These are phyloP conservation scores for Pararge aegeria DNA, from an alignment of 1,140 invertebrate species.

Conservation along the genomic window DNA sequence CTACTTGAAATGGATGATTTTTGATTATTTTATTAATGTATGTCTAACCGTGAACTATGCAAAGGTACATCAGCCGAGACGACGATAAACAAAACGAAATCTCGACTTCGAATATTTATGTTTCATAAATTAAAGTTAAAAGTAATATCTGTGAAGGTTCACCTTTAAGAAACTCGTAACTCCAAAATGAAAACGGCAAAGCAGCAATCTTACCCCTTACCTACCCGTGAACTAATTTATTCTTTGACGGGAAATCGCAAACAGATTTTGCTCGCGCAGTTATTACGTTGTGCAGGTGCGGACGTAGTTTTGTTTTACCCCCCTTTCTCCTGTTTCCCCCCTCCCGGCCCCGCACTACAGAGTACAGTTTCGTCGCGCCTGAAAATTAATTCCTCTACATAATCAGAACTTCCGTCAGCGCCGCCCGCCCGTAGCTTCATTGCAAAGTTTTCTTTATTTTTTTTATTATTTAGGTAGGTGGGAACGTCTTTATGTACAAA, in stretches of 20 bases:
- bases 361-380: slow-evolving; percentile 73
- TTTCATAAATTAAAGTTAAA: no score
- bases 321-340: slow-evolving; percentile 19
- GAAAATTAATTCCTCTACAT: slow-evolving; percentile 78
- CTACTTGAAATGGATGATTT: no score
- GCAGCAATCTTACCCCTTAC: slow-evolving; percentile 22
- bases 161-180: slow-evolving; percentile 11
- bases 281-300: slow-evolving; percentile 66
- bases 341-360: slow-evolving; percentile 35
- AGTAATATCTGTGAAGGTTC: no score
- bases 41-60: no score
- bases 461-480: background rate
- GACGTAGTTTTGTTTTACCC: slow-evolving; percentile 62
- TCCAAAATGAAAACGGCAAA: slow-evolving; percentile 14
- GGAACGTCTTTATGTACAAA: background rate
- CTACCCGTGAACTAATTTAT: slow-evolving; percentile 34
- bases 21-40: no score
- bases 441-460: slow-evolving; percentile 41
- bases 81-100: no score
- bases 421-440: slow-evolving; percentile 55
- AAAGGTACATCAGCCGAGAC: no score
- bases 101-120: no score
- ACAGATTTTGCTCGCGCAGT: slow-evolving; percentile 52
- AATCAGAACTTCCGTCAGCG: slow-evolving; percentile 71
- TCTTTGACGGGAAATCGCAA: slow-evolving; percentile 38